Base-by-base conservation (phyloP, 1,140 invertebrate species). In the Akabosia matsudoensis region DNA sequence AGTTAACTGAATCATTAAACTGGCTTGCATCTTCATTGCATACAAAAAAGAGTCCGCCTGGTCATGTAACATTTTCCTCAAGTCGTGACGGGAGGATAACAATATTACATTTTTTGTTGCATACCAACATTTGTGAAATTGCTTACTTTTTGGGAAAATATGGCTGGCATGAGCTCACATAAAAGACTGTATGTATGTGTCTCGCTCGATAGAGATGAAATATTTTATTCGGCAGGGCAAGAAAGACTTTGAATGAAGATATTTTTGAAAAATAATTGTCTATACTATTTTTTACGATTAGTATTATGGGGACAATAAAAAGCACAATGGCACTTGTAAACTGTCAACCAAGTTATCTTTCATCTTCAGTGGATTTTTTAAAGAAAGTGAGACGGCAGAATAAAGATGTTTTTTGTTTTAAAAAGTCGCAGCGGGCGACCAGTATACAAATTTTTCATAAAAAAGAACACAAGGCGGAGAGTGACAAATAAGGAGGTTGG, bases 401-500 rank as follows among this genome's bases (percentile, higher is more conserved):
- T 16, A 3, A 56, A 56, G 22, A 3, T 22, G 54, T 16, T 10
- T 56, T 24, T 22, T 10, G 3, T 16, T n/a, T 3, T 56, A 22
- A 45, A 45, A 45, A 45, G 7, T 18, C 54, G 13, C 10, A 45
- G 37, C 37, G 18, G 7, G 37, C 18, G 37, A 45, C 37, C 37
- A 45, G 7, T 18, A 4, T 56, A 22, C 54, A 56, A 24, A 45
- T 45, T 45, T 45, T 45, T 45, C 37, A 10, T 10, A 45, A 10
- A 7, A 45, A 24, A 24, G 10, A 56, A 56, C 10, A 56, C 14
- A 7, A 56, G 22, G 4, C 54, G 37, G 37, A 56, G 22, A n/a
- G 24, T 28, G 61, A 67, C 61, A 67, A 67, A 67, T 67, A 67
- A 67, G 61, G 61, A 67, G 14, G 28, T 67, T n/a, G n/a, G n/a